Conservation (phyloP, 2,888 invertebrate species). For the Scrobipalpa costella region DNA sequence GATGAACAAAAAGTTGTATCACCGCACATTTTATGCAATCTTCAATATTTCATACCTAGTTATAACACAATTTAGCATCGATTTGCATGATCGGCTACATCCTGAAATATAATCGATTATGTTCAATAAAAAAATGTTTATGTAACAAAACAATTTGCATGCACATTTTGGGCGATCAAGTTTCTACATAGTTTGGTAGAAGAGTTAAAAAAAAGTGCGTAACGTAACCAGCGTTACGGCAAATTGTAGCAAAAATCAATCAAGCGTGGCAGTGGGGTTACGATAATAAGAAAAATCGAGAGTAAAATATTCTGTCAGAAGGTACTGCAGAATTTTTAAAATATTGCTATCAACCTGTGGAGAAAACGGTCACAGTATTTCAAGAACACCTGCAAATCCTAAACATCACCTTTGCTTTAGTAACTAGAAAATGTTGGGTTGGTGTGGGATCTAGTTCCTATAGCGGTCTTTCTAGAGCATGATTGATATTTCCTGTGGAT, state of each 20-base stretch:
- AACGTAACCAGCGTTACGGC: conserved; percentile 25
- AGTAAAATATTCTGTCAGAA: not conserved
- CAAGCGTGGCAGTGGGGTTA: conserved; percentile 33
- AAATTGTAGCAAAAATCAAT: conserved; percentile 37
- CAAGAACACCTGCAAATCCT: not conserved
- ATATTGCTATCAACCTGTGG: too few species aligned
- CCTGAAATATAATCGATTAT: conserved; percentile 21
- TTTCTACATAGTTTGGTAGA: conserved; percentile 20
- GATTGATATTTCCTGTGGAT: not conserved
- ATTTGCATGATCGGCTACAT: conserved; percentile 14
- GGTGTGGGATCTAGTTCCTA: not conserved
- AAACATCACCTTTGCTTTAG: too few species aligned
- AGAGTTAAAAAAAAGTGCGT: conserved; percentile 20
- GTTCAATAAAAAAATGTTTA: conserved; percentile 27
- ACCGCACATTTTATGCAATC: not conserved
- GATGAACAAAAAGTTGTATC: not conserved
- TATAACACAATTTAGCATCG: conserved; percentile 11
- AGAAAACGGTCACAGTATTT: too few species aligned
- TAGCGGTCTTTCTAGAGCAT: not conserved
- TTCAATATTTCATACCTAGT: not conserved
- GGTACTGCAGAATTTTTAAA: not conserved
- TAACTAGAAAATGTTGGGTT: too few species aligned
- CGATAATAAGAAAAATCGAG: conserved; percentile 36
- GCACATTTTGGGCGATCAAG: conserved; percentile 19
- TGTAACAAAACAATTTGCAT: conserved; percentile 29